Percentiles rank a stretch among this genome's conserved stretches.
Evolutionary conservation across 2,888 invertebrate species (phyloP).

Genomic region (Elegia similella): DNA sequence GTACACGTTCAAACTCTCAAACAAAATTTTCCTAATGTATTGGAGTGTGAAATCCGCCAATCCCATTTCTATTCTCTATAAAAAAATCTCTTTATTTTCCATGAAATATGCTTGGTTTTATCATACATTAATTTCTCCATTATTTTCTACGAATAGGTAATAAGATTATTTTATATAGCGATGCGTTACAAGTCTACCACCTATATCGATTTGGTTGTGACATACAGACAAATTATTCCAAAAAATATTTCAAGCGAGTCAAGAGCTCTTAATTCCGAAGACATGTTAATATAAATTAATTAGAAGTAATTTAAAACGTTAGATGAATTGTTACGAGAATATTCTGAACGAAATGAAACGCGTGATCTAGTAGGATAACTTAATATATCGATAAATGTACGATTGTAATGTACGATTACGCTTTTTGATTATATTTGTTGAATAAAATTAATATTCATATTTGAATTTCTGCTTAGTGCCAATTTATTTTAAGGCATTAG

Average conservation of each 20-base stretch:
- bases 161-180: conserved; percentile 11
- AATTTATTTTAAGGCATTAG: too few relatives aligned
- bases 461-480: background rate
- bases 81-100: background rate
- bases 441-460: background rate
- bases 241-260: background rate
- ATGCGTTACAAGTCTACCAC: background rate
- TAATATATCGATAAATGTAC: conserved; percentile 13
- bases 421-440: background rate
- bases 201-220: conserved; percentile 9
- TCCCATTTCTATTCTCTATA: background rate
- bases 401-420: conserved; percentile 1
- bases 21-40: background rate
- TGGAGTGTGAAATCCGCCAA: background rate
- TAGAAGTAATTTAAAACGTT: conserved; percentile 23
- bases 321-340: conserved; percentile 24
- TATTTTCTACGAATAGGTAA: too few relatives aligned
- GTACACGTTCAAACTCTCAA: too few relatives aligned
- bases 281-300: conserved; percentile 10
- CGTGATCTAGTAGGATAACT: conserved; percentile 18
- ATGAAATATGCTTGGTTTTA: background rate
- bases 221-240: background rate
- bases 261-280: background rate
- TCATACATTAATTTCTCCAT: background rate
- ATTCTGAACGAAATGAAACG: conserved; percentile 16